phyloP scores from a whole-genome alignment of 1,140 invertebrate genomes.

The Eurosta solidaginis region DNA sequence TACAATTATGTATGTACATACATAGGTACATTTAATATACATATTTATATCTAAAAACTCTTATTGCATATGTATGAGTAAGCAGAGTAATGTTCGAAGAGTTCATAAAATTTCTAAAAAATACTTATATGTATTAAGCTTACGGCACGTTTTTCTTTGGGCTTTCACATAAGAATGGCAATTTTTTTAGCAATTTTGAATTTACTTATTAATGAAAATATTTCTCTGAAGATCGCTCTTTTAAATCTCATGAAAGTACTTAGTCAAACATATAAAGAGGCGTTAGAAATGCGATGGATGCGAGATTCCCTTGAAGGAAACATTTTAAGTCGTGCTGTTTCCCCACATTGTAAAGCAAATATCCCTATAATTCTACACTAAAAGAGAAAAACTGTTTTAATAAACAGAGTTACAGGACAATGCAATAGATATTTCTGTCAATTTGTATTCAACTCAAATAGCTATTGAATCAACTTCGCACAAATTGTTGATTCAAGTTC shows the following conservation, averaged over 20 bases:
- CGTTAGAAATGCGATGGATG: too few relatives aligned
- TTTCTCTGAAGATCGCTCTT: background rate
- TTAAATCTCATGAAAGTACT: background rate
- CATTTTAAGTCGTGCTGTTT: too few relatives aligned
- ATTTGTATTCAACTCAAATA: too few relatives aligned
- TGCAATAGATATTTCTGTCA: too few relatives aligned
- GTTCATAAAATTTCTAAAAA: background rate
- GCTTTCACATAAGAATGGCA: background rate
- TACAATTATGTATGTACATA: constrained; percentile 21
- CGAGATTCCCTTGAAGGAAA: too few relatives aligned
- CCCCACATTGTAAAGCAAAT: too few relatives aligned
- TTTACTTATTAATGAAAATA: background rate
- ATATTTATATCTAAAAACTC: background rate
- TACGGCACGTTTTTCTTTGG: constrained; percentile 15
- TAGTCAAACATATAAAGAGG: too few relatives aligned
- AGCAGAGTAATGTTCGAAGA: background rate
- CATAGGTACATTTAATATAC: background rate
- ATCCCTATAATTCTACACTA: too few relatives aligned
- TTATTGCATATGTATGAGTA: background rate
- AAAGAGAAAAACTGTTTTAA: too few relatives aligned
- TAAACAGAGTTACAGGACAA: too few relatives aligned
- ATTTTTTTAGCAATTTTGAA: background rate
- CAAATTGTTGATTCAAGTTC: too few relatives aligned
- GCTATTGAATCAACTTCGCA: too few relatives aligned
- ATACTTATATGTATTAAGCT: background rate